Evolutionary conservation across 2,888 invertebrate species (phyloP).

Genomic region (Dendrolimus pini): DNA sequence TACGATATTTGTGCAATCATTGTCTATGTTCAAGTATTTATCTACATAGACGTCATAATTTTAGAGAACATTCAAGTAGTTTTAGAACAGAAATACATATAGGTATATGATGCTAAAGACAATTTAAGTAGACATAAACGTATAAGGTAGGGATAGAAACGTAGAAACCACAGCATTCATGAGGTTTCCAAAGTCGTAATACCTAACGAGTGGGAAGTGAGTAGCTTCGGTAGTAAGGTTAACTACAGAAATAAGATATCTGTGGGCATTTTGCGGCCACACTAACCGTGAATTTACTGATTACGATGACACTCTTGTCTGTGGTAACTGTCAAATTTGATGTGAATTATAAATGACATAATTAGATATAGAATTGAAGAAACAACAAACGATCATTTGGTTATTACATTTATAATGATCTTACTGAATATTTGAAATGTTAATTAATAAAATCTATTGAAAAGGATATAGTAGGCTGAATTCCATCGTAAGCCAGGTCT

Average conservation of each 20-base stretch:
- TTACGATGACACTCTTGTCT: too few relatives aligned
- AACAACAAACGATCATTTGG: too few relatives aligned
- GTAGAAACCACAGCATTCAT: slow-evolving; percentile 69
- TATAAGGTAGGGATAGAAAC: slow-evolving; percentile 27
- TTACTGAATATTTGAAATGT: neutral
- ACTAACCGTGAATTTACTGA: neutral
- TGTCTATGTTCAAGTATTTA: slow-evolving; percentile 3
- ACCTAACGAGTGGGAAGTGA: slow-evolving; percentile 65
- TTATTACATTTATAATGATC: too few relatives aligned
- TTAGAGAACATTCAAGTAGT: too few relatives aligned
- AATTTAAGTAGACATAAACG: too few relatives aligned
- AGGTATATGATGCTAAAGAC: too few relatives aligned
- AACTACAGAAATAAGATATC: slow-evolving; percentile 76
- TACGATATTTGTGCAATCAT: slow-evolving; percentile 19
- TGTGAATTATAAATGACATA: too few relatives aligned
- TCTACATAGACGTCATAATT: too few relatives aligned
- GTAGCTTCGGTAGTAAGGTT: slow-evolving; percentile 67
- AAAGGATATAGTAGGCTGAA: slow-evolving; percentile 98
- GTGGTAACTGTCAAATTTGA: too few relatives aligned
- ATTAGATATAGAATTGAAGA: too few relatives aligned
- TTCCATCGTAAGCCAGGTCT: slow-evolving; percentile 93
- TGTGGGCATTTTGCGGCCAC: slow-evolving; percentile 37
- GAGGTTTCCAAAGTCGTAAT: slow-evolving; percentile 69
- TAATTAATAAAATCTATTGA: slow-evolving; percentile 51
- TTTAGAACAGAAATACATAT: too few relatives aligned